Conservation (phyloP, 2,113 vertebrate genomes). For the Microcebus murinus region DNA sequence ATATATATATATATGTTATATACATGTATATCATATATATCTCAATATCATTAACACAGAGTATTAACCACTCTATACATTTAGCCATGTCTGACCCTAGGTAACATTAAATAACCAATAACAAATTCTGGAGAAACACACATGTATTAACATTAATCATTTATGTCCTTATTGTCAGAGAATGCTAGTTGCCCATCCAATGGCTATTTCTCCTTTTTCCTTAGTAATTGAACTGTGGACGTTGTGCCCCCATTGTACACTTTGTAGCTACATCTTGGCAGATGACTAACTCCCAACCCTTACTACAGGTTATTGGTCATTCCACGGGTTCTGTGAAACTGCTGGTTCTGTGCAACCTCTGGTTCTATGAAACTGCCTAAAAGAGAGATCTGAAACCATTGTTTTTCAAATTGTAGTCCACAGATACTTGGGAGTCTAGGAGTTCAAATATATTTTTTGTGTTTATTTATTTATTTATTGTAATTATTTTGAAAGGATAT, state of each 20-base stretch:
- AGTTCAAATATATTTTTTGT: neutral
- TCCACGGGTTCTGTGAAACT: neutral
- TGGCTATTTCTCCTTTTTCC: neutral
- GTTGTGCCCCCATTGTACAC: neutral
- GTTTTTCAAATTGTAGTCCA: neutral
- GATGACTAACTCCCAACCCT: neutral
- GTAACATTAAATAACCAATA: neutral
- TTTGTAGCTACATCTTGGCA: neutral
- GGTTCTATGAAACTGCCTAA: neutral
- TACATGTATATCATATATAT: neutral
- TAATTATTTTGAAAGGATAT: neutral
- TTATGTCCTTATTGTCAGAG: neutral
- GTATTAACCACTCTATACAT: neutral
- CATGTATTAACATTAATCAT: neutral
- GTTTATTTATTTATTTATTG: neutral
- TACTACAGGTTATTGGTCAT: neutral
- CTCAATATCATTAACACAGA: neutral
- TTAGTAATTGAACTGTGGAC: neutral
- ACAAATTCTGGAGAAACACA: neutral
- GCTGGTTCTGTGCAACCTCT: neutral
- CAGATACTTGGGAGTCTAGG: neutral
- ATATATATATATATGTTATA: neutral
- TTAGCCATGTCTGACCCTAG: neutral
- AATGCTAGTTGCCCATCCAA: neutral
- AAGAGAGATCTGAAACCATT: neutral